Evolutionary conservation across 2,113 vertebrate species (phyloP).

Genomic region (Tonatia bakeri): DNA sequence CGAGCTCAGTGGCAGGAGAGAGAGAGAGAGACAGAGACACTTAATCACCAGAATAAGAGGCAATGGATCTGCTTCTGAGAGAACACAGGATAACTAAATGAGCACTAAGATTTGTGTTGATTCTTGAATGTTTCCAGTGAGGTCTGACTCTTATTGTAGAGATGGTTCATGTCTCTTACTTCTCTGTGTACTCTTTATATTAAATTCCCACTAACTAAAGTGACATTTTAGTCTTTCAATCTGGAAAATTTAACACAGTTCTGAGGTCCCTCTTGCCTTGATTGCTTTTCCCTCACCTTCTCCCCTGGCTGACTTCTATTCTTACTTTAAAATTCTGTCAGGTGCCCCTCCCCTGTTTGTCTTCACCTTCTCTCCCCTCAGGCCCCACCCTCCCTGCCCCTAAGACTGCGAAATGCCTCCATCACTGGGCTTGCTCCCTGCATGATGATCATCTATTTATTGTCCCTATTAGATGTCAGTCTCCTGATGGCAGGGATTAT

Average conservation of each 20-base stretch:
- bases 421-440: background rate
- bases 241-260: background rate
- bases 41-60: background rate
- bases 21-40: background rate
- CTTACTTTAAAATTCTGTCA: background rate
- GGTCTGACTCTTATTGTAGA: background rate
- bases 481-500: background rate
- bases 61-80: background rate
- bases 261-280: background rate
- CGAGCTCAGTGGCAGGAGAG: background rate
- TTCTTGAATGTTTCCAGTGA: background rate
- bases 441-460: background rate
- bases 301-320: background rate
- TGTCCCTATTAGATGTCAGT: background rate
- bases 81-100: background rate
- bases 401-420: background rate
- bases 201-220: background rate
- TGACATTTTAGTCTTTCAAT: background rate
- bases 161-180: background rate
- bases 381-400: background rate
- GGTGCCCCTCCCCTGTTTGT: background rate
- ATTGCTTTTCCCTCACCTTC: background rate
- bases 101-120: background rate
- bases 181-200: background rate
- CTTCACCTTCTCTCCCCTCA: background rate